These are phyloP conservation scores for Jordanella pulchra DNA, from an alignment of 2,797 vertebrate genomes.

Conservation along the genomic window DNA sequence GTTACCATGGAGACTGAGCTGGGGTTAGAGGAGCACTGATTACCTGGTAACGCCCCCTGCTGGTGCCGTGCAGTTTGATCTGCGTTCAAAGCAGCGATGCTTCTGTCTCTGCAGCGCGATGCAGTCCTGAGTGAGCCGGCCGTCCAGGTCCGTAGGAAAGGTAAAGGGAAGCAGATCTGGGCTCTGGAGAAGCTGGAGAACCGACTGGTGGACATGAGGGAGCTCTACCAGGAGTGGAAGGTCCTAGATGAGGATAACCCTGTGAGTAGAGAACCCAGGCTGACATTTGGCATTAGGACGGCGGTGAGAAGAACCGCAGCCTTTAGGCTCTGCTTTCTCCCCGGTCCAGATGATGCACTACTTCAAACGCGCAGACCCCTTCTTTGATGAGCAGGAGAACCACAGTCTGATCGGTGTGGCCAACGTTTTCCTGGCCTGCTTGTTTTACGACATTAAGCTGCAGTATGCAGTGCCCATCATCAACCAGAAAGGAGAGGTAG, in stretches of 20 bases:
- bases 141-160: conserved; percentile 92
- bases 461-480: conserved; percentile 96
- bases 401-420: conserved; percentile 96
- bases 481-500: conserved; percentile 97
- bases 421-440: conserved; percentile 93
- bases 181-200: conserved; percentile 97
- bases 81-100: background rate
- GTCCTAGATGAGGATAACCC: conserved; percentile 89
- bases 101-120: conserved; percentile 74
- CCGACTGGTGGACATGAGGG: conserved; percentile 93
- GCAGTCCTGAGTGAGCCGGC: conserved; percentile 93
- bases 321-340: background rate
- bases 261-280: conserved; percentile 69
- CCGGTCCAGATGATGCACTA: conserved; percentile 86
- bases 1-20: background rate
- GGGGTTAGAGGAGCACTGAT: background rate
- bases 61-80: background rate
- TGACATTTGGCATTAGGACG: background rate
- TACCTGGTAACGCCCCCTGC: background rate
- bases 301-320: too few relatives aligned
- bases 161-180: conserved; percentile 97
- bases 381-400: conserved; percentile 95
- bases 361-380: conserved; percentile 91
- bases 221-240: conserved; percentile 98
- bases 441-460: conserved; percentile 92